Evolutionary conservation across 2,888 invertebrate species (phyloP), one percentile per base, ranked within the genome.

Genomic region (Syritta pipiens): DNA sequence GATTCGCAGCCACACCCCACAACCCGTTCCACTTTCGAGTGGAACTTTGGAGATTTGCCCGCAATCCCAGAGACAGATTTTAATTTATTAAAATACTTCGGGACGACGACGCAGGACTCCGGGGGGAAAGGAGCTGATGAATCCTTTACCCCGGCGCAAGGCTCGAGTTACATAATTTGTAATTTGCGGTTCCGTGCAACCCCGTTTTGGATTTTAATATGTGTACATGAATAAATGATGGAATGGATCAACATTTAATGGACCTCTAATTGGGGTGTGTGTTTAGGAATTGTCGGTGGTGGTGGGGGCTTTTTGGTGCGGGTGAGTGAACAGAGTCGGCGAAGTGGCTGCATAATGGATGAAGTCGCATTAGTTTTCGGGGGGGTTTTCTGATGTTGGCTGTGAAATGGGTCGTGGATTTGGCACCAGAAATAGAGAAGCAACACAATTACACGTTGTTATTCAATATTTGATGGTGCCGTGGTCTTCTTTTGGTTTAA

Each of bases 21-120:
- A 42, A 44, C 35, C 44, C 77, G 82, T 82, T 83, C 72, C 81
- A 76, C 76, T 71, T 81, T 65, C 30, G 37, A 35, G n/a, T n/a
- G 46, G 62, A 17, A 63, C 32, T 69, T 68, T 26, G 55, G 60
- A 37, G 17, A 37, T 59, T 51, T 46, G 51, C 68, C 65, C 63
- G 32, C 53, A 59, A 68, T 59, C 26, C 57, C 28, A 71, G 82
- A 82, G 83, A 83, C 83, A 83, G 82, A 82, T 82, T 82, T 83
- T 83, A 83, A 82, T 83, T 82, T 82, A 83, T 83, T 83, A 83
- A 83, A 83, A 82, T 83, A 82, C 82, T 81, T 82, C 14, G 22
- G 35, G 57, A 63, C 22, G 67, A 62, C 67, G 55, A 72, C 42
- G 20, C 20, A 48, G 46, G 24, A 6, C n/a, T n/a, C n/a, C 26